Base-by-base conservation (phyloP, 1,140 invertebrate genomes). In the Thaumetopoea pityocampa region DNA sequence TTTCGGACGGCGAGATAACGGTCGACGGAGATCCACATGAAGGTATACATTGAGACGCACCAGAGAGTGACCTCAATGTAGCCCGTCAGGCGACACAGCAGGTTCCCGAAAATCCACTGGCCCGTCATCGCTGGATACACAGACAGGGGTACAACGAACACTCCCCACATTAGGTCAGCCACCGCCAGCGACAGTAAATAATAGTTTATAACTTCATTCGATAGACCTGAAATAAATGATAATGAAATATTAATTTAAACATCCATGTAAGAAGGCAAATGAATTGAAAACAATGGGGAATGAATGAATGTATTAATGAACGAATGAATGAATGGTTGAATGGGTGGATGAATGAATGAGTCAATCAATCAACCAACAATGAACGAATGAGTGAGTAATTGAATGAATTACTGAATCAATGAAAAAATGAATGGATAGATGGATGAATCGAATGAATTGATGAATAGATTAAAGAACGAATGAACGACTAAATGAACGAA, bases 11-110 rank as follows among this genome's bases (percentile, higher is more conserved):
- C 96, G 48, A 98, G 87, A 81, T 98, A 99, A 43, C 93, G 90
- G 88, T 98, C 96, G 33, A 98, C 96, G 41, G 94, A 95, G 51
- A 98, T 97, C 96, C 96, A 98, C 92, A 97, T 97, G 82, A 97
- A 95, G 4, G 96, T 98, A 86, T 96, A 98, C 3, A 97, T 91
- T 12, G 93, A 95, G 37, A 96, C 91, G 40, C 94, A 92, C 92
- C 96, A 96, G 9, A 98, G 88, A 0, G 96, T 96, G 42, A 97
- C 94, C 76, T 96, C 93, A 10, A 98, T 80, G 84, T 98, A 98
- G 45, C 96, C 96, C 11, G 94, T 91, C 22, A 97, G 86, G 16
- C 94, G 90, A 79, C 95, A 96, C 52, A 96, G 86, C 22, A 95
- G 87, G 64, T 95, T 92, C 24, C 94, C 94, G 77, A 96, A 96